Percentiles rank a stretch among this genome's conserved stretches.
phyloP scores from a whole-genome alignment of 1,140 invertebrate species.

The Hormaphis cornu region DNA sequence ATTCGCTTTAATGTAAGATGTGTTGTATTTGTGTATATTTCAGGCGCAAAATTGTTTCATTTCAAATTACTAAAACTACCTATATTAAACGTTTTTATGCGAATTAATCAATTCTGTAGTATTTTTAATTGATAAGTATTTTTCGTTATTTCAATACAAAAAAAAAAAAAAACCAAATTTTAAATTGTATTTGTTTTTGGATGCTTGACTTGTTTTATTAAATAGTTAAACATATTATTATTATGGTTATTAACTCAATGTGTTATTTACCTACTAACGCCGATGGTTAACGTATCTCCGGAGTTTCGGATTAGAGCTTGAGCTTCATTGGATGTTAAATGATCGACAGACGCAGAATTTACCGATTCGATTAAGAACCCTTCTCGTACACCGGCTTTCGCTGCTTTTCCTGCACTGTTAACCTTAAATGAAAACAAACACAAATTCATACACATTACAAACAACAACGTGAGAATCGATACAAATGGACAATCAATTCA shows the following conservation, averaged over 20 bases:
- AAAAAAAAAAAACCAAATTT: too few relatives aligned
- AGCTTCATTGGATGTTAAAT: slow-evolving; percentile 63
- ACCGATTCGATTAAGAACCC: slow-evolving; percentile 71
- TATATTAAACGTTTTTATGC: too few relatives aligned
- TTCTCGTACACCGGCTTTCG: slow-evolving; percentile 62
- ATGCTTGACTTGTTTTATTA: neutral
- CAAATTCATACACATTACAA: neutral
- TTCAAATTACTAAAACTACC: neutral
- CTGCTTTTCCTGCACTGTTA: slow-evolving; percentile 71
- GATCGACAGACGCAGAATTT: slow-evolving; percentile 58
- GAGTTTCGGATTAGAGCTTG: slow-evolving; percentile 61
- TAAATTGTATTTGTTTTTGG: too few relatives aligned
- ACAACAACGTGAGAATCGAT: too few relatives aligned
- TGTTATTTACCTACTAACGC: slow-evolving; percentile 62
- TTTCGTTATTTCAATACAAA: too few relatives aligned
- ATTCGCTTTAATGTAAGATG: neutral
- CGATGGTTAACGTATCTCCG: slow-evolving; percentile 58
- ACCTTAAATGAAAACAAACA: slow-evolving; percentile 46
- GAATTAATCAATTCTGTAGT: too few relatives aligned
- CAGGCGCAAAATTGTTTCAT: slow-evolving; percentile 1
- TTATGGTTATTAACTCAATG: too few relatives aligned
- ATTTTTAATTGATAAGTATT: too few relatives aligned
- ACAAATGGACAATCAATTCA: too few relatives aligned
- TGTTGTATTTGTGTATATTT: neutral
- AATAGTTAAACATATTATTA: too few relatives aligned